These are phyloP conservation scores for Lutjanus erythropterus DNA, from an alignment of 2,113 vertebrate species.

Conservation along the genomic window DNA sequence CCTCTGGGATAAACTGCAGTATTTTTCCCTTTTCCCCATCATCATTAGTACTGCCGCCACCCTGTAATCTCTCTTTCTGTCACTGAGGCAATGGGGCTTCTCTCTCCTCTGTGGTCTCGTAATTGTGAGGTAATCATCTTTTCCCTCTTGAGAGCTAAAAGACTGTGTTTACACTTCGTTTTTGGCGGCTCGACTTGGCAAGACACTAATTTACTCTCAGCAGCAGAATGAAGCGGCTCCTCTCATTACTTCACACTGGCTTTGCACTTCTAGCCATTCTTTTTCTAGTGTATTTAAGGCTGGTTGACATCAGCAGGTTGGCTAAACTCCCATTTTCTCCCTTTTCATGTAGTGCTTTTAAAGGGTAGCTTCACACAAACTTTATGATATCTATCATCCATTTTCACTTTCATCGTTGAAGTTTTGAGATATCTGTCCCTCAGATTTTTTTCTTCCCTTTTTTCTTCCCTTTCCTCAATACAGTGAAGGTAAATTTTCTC, in stretches of 20 bases:
- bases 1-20: slow-evolving; percentile 57
- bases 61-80: slow-evolving; percentile 78
- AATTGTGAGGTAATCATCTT: slow-evolving; percentile 82
- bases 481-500: accelerated
- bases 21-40: slow-evolving; percentile 66
- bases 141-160: slow-evolving; percentile 76
- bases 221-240: slow-evolving; percentile 53
- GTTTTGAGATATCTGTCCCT: background rate
- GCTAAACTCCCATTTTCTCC: background rate
- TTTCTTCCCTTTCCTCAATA: background rate
- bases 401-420: background rate
- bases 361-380: background rate
- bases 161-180: slow-evolving; percentile 78
- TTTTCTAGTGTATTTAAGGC: slow-evolving; percentile 18
- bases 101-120: slow-evolving; percentile 71
- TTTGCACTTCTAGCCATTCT: slow-evolving; percentile 25
- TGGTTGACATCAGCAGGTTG: slow-evolving; percentile 25
- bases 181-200: slow-evolving; percentile 69
- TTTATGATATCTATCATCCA: background rate
- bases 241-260: slow-evolving; percentile 58
- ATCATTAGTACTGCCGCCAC: slow-evolving; percentile 66
- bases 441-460: too few species aligned
- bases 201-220: slow-evolving; percentile 73
- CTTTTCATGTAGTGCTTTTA: background rate
- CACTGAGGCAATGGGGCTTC: slow-evolving; percentile 70